A percentile compares a stretch with the other conserved stretches of the same genome.
phyloP scores from a whole-genome alignment of 2,113 vertebrate genomes.

The Micromys minutus region DNA sequence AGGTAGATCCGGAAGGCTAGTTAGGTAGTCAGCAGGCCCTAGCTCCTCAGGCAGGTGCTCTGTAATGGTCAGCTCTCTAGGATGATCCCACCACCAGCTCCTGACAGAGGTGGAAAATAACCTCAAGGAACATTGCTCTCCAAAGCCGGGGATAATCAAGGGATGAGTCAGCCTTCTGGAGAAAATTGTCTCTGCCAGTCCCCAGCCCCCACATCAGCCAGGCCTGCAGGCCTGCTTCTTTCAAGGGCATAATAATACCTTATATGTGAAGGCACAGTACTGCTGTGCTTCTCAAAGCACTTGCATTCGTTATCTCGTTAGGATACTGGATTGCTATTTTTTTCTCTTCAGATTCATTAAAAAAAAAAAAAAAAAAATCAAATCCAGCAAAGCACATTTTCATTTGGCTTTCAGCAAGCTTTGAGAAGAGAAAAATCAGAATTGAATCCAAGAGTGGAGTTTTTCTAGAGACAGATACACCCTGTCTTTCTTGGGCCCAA shows the following conservation, averaged over 20 bases:
- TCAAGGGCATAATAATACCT: constrained; percentile 62
- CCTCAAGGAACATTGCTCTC: background rate
- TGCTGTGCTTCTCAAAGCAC: constrained; percentile 42
- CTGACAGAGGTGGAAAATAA: constrained; percentile 50
- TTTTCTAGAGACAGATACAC: constrained; percentile 60
- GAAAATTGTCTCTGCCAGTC: constrained; percentile 41
- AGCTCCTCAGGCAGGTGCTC: background rate
- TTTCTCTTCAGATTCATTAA: background rate
- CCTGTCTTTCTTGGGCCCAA: constrained; percentile 37
- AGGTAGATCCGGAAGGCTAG: background rate
- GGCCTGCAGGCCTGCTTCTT: constrained; percentile 49
- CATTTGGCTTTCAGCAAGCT: constrained; percentile 61
- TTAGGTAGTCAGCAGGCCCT: background rate
- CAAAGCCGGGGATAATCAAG: background rate
- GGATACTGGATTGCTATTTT: constrained; percentile 66
- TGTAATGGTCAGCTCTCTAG: background rate
- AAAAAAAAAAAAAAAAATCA: background rate
- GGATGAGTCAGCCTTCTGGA: constrained; percentile 71
- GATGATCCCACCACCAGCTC: background rate
- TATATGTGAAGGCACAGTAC: constrained; percentile 45
- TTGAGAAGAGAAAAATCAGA: constrained; percentile 67
- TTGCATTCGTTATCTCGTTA: constrained; percentile 77
- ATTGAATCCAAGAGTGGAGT: constrained; percentile 55
- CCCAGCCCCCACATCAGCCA: background rate
- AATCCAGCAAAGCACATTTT: constrained; percentile 53